Percentiles rank a stretch among this genome's conserved stretches.
Conservation (phyloP, 1,140 invertebrate species). For the Homalodisca vitripennis region DNA sequence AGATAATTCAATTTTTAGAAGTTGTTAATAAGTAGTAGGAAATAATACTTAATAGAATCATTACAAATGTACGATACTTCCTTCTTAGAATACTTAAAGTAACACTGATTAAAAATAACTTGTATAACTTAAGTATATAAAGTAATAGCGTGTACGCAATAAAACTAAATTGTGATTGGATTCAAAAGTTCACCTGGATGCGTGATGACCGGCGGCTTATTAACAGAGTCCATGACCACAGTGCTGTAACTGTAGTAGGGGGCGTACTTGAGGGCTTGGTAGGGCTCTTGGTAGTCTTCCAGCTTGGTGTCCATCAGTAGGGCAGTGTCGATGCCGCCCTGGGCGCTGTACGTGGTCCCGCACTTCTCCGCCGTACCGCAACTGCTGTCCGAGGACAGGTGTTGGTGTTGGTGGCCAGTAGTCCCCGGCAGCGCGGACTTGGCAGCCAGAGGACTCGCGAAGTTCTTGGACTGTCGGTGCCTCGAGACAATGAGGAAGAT, state of each 20-base stretch:
- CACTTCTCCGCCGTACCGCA: constrained; percentile 52
- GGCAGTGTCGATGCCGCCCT: constrained; percentile 47
- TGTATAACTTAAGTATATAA: too few species aligned
- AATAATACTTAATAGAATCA: too few species aligned
- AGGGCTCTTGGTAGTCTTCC: constrained; percentile 78
- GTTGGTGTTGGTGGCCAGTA: constrained; percentile 46
- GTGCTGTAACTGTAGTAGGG: constrained; percentile 78
- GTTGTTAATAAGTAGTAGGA: too few species aligned
- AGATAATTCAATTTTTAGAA: too few species aligned
- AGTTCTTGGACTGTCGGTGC: constrained; percentile 74
- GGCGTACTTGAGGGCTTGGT: constrained; percentile 71
- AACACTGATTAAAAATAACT: too few species aligned
- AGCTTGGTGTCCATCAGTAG: constrained; percentile 56
- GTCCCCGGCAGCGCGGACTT: constrained; percentile 47
- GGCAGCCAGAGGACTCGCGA: constrained; percentile 68
- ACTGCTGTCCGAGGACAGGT: constrained; percentile 49
- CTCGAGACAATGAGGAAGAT: constrained; percentile 77
- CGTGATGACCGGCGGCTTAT: constrained; percentile 53
- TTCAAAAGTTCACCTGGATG: constrained; percentile 48
- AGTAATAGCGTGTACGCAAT: too few species aligned
- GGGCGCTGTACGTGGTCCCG: constrained; percentile 44
- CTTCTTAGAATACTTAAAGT: too few species aligned
- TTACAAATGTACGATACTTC: too few species aligned
- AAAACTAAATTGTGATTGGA: too few species aligned
- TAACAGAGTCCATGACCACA: constrained; percentile 68